phyloP scores from a whole-genome alignment of 2,113 vertebrate species.

The Pyxicephalus adspersus region DNA sequence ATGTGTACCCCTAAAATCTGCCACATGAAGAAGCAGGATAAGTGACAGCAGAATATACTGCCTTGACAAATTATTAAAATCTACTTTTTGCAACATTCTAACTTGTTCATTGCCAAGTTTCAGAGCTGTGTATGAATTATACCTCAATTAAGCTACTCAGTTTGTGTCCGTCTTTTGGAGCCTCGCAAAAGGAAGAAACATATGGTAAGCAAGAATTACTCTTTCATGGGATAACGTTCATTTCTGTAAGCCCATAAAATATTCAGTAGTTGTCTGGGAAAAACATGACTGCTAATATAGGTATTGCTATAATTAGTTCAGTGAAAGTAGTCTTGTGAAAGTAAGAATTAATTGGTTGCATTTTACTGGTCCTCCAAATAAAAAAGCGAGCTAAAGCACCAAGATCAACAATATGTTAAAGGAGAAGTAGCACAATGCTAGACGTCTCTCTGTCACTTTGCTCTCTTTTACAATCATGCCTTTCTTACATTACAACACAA shows the following conservation, averaged over 20 bases:
- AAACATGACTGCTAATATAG: slow-evolving; percentile 8
- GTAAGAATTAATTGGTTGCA: no score
- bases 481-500: no score
- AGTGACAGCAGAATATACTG: no score
- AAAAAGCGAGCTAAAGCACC: no score
- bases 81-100: not conserved
- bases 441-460: no score
- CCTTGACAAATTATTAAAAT: not conserved
- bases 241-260: slow-evolving; percentile 41
- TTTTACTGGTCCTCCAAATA: no score
- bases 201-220: slow-evolving; percentile 47
- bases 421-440: no score
- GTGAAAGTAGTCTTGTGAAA: no score
- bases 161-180: slow-evolving; percentile 38
- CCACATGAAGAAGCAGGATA: no score
- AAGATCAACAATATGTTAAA: no score
- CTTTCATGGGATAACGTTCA: slow-evolving; percentile 48
- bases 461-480: no score
- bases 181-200: slow-evolving; percentile 29
- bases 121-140: slow-evolving; percentile 28
- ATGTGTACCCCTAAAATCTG: no score
- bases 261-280: slow-evolving; percentile 14
- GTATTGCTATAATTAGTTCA: not conserved
- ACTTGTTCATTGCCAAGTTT: not conserved
- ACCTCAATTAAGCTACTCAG: slow-evolving; percentile 33